phyloP scores from a whole-genome alignment of 2,888 invertebrate genomes.

The Amphipoea lucens region DNA sequence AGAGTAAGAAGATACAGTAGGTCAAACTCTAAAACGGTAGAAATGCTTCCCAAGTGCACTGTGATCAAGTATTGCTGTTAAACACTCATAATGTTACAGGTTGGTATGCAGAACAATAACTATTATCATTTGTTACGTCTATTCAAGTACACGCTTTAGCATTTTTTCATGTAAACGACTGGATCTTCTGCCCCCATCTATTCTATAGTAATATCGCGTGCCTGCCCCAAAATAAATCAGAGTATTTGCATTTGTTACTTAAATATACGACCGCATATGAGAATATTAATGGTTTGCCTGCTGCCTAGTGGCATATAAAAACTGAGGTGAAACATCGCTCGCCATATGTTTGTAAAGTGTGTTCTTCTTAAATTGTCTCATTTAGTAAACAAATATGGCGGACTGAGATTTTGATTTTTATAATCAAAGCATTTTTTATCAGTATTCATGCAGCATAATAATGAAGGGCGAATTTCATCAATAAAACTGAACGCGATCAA shows the following conservation, averaged over 20 bases:
- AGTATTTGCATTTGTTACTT: conserved; percentile 46
- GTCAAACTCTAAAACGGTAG: background rate
- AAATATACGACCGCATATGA: conserved; percentile 38
- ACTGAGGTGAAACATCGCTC: background rate
- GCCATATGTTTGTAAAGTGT: background rate
- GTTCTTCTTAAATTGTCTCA: background rate
- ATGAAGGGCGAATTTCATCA: background rate
- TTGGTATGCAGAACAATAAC: background rate
- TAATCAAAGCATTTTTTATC: background rate
- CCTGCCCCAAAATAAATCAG: conserved; percentile 45
- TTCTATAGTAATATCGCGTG: conserved; percentile 39
- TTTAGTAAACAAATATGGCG: conserved; percentile 9
- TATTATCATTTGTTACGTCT: background rate
- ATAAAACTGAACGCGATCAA: background rate
- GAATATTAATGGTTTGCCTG: conserved; percentile 34
- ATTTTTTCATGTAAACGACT: background rate
- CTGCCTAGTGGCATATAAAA: background rate
- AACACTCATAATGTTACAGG: background rate
- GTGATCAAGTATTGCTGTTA: background rate
- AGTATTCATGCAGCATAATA: background rate
- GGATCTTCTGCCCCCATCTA: background rate
- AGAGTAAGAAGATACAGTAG: conserved; percentile 6
- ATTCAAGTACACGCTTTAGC: background rate
- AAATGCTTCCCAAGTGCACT: background rate
- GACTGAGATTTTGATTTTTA: background rate